Evolutionary conservation across 1,140 invertebrate species (phyloP), one percentile per base, ranked within the genome.

Genomic region (Latrodectus geometricus): DNA sequence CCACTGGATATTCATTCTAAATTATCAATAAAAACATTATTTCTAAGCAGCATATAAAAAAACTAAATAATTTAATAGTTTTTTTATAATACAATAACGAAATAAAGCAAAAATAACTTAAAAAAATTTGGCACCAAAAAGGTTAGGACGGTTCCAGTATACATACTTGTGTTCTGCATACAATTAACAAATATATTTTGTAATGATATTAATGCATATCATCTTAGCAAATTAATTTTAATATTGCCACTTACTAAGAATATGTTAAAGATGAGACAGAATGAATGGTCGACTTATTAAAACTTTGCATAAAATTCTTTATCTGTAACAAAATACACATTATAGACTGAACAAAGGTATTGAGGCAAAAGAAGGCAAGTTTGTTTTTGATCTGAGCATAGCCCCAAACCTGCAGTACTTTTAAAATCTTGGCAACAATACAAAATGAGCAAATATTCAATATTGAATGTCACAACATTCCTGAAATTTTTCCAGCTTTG

Each of bases 361-460:
- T 87, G 85, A 79, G 85, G 76, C 77, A 73, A 87, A 87, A 80
- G 85, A 87, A 87, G 85, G 85, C 85, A 86, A 65, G 77, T 80
- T 79, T 79, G 69, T 79, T 79, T 87, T 79, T 79, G 85, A 80
- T 79, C 76, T 79, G 85, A 79, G 76, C 77, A 79, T 68, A 80
- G 76, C 77, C 85, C 85, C 76, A 87, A 79, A 86, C 83, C 83
- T 78, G 83, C 76, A 74, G 69, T 74, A 80, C 68, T 76, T 83
- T 86, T 79, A 87, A 87, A 87, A 79, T 87, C 76, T 87, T 52
- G 50, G 85, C 66, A 78, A 86, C 50, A n/a, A 65, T 84, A 84
- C 83, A 86, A 86, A 87, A 80, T 87, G 85, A 87, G 85, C 85
- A 87, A 87, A 87, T 87, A 79, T 87, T 87, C 76, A 87, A 73